Evolutionary conservation across 2,888 invertebrate species (phyloP).

Genomic region (Noctuana brunneofusca): DNA sequence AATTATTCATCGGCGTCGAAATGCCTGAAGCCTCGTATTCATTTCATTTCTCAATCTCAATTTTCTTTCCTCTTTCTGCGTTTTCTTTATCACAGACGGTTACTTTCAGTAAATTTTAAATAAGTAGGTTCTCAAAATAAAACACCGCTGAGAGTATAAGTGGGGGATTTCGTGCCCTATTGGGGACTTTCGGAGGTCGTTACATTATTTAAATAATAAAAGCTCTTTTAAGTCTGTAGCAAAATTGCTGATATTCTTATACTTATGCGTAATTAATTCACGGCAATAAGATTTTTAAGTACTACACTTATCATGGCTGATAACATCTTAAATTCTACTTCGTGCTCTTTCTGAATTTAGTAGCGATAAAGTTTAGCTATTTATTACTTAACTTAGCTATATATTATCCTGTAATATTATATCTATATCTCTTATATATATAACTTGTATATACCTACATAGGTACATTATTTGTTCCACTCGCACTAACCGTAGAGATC

Average conservation of each 20-base stretch:
- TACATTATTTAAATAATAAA: constrained; percentile 29
- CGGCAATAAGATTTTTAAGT: neutral
- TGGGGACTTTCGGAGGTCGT: constrained; percentile 40
- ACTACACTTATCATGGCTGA: neutral
- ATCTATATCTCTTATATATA: too few relatives aligned
- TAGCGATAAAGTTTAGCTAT: neutral
- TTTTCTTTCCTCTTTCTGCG: constrained; percentile 68
- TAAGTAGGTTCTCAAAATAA: constrained; percentile 69
- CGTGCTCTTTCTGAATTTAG: neutral
- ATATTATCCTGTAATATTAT: too few relatives aligned
- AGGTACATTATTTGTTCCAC: too few relatives aligned
- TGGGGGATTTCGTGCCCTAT: constrained; percentile 38
- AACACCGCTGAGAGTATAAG: constrained; percentile 42
- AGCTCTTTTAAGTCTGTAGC: neutral
- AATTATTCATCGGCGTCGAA: constrained; percentile 82
- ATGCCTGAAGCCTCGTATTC: constrained; percentile 79
- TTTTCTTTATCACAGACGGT: constrained; percentile 71
- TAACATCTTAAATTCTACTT: neutral
- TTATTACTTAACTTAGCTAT: too few relatives aligned
- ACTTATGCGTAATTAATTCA: neutral
- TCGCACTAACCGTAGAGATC: neutral
- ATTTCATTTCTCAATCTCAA: constrained; percentile 81
- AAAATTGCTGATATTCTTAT: constrained; percentile 3
- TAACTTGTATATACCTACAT: too few relatives aligned
- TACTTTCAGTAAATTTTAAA: constrained; percentile 77